These are phyloP conservation scores for Nannospalax galili DNA, from an alignment of 2,113 vertebrate genomes.

Conservation along the genomic window DNA sequence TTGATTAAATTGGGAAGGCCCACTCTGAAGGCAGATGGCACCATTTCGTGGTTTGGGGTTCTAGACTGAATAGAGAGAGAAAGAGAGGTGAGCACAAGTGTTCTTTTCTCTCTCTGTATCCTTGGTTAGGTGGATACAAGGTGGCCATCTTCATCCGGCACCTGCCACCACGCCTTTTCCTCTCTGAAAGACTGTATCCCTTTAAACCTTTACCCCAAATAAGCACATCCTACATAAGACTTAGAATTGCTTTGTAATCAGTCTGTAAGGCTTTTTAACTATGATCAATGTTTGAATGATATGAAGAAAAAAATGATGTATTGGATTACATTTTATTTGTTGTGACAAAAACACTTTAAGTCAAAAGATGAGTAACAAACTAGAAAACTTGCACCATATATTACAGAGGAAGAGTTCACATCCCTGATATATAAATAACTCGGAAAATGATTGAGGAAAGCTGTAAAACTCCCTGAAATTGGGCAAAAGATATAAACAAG, in stretches of 20 bases:
- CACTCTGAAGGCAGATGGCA: too few species aligned
- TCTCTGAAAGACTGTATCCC: not conserved
- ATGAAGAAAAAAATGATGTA: not conserved
- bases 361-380: constrained; percentile 19
- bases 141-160: too few species aligned
- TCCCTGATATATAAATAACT: not conserved
- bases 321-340: not conserved
- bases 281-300: constrained; percentile 1
- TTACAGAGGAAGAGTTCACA: not conserved
- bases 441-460: not conserved
- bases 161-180: not conserved
- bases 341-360: constrained; percentile 20
- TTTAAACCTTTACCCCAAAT: not conserved
- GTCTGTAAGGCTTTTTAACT: not conserved
- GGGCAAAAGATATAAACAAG: not conserved
- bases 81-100: too few species aligned
- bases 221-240: not conserved
- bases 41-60: too few species aligned
- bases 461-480: not conserved
- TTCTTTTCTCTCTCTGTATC: too few species aligned
- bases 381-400: not conserved
- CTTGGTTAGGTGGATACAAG: too few species aligned
- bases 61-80: too few species aligned
- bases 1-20: too few species aligned
- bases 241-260: not conserved